A percentile compares a stretch with the other conserved stretches of the same genome.
Evolutionary conservation across 2,797 vertebrate species (phyloP).

Genomic region (Falco novaeseelandiae): DNA sequence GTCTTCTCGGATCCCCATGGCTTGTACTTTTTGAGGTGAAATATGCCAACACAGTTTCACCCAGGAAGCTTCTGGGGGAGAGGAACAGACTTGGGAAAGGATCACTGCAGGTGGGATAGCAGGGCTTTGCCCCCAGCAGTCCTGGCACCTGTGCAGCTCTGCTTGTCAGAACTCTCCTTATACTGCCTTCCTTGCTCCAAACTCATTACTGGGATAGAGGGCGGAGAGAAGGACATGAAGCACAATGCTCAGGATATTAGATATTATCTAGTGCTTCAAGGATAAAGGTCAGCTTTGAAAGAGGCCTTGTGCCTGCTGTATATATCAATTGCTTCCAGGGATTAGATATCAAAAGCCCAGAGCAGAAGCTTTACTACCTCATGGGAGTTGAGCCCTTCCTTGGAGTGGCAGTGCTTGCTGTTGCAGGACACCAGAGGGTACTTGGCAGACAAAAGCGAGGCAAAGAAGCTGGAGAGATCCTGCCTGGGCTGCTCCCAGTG

Average conservation of each 20-base stretch:
- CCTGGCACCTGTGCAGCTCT: not conserved
- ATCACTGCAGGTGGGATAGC: not conserved
- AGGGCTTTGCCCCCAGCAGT: not conserved
- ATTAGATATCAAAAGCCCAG: not conserved
- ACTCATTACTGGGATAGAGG: not conserved
- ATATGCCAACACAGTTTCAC: not conserved
- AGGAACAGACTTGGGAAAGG: not conserved
- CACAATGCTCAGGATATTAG: not conserved
- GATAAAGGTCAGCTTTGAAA: not conserved
- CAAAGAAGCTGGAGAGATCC: not conserved
- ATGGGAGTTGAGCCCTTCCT: not conserved
- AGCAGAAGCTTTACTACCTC: not conserved
- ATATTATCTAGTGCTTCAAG: not conserved
- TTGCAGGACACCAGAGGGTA: not conserved
- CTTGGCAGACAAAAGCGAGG: not conserved
- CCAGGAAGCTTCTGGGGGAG: not conserved
- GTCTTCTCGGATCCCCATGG: not conserved
- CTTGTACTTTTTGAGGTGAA: not conserved
- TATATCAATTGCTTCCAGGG: not conserved
- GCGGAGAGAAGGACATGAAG: not conserved
- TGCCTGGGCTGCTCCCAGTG: not conserved
- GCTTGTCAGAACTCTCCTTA: not conserved
- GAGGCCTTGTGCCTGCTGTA: not conserved
- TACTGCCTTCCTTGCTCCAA: fast-evolving
- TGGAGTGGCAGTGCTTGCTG: not conserved